phyloP scores from a whole-genome alignment of 2,797 vertebrate species.

The Gadopsis marmoratus region DNA sequence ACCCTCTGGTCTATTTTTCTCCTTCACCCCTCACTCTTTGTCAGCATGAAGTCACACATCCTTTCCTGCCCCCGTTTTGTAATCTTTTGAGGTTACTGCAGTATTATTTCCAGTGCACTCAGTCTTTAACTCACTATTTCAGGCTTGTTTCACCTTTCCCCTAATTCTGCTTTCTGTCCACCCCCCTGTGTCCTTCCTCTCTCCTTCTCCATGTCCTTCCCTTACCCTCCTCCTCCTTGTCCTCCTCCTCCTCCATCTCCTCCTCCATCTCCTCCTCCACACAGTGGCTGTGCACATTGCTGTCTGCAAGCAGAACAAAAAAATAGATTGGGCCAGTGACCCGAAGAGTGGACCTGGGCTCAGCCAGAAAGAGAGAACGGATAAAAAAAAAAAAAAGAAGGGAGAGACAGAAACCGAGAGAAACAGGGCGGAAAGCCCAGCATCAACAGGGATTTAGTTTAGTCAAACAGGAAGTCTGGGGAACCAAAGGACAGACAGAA shows the following conservation, averaged over 20 bases:
- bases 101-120: slow-evolving; percentile 55
- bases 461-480: slow-evolving; percentile 86
- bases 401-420: slow-evolving; percentile 56
- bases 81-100: slow-evolving; percentile 32
- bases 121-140: slow-evolving; percentile 61
- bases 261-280: slow-evolving; percentile 1
- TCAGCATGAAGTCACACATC: slow-evolving; percentile 40
- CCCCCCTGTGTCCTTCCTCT: slow-evolving; percentile 48
- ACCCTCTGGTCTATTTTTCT: slow-evolving; percentile 30
- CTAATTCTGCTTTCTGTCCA: slow-evolving; percentile 58
- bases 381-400: slow-evolving; percentile 36
- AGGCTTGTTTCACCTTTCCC: slow-evolving; percentile 64
- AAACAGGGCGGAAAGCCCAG: slow-evolving; percentile 79
- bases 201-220: slow-evolving; percentile 48
- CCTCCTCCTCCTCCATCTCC: slow-evolving; percentile 27
- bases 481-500: slow-evolving; percentile 79
- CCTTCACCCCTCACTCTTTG: slow-evolving; percentile 43
- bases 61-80: slow-evolving; percentile 23
- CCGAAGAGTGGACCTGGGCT: slow-evolving; percentile 63
- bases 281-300: slow-evolving; percentile 29
- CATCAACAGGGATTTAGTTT: slow-evolving; percentile 83
- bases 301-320: slow-evolving; percentile 43
- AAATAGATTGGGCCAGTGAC: slow-evolving; percentile 68
- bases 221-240: slow-evolving; percentile 25
- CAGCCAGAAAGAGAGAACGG: slow-evolving; percentile 42